phyloP scores from a whole-genome alignment of 2,797 vertebrate genomes.

The Karalla daura region DNA sequence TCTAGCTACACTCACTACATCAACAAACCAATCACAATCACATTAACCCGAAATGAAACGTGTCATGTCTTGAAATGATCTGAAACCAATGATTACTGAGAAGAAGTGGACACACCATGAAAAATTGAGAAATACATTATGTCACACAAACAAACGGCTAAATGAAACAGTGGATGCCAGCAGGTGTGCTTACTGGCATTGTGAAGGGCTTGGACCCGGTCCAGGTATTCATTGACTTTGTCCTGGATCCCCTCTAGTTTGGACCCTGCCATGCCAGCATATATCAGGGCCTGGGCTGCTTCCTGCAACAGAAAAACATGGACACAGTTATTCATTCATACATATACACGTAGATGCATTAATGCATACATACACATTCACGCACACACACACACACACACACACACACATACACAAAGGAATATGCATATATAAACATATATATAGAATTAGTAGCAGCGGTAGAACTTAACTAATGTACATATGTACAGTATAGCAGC shows the following conservation, averaged over 20 bases:
- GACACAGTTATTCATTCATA: fast-evolving
- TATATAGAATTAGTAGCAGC: no score
- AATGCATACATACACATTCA: no score
- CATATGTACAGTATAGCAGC: no score
- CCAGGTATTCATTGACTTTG: conserved; percentile 96
- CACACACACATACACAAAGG: no score
- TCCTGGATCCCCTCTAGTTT: conserved; percentile 94
- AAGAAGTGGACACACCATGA: neutral
- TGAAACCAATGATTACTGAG: neutral
- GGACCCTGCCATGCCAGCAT: conserved; percentile 97
- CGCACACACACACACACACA: no score
- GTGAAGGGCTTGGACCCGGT: conserved; percentile 94
- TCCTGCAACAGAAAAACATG: conserved; percentile 81
- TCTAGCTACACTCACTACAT: no score
- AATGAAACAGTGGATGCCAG: neutral
- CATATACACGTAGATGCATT: no score
- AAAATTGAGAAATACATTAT: neutral
- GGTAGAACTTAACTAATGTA: no score
- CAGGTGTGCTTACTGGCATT: conserved; percentile 86
- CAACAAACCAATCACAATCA: no score
- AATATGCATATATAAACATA: no score
- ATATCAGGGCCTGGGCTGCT: conserved; percentile 97
- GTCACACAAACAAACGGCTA: neutral
- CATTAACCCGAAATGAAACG: neutral
- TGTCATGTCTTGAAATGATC: neutral